These are phyloP conservation scores for Lydus trimaculatus DNA, from an alignment of 2,888 invertebrate genomes.

Conservation along the genomic window DNA sequence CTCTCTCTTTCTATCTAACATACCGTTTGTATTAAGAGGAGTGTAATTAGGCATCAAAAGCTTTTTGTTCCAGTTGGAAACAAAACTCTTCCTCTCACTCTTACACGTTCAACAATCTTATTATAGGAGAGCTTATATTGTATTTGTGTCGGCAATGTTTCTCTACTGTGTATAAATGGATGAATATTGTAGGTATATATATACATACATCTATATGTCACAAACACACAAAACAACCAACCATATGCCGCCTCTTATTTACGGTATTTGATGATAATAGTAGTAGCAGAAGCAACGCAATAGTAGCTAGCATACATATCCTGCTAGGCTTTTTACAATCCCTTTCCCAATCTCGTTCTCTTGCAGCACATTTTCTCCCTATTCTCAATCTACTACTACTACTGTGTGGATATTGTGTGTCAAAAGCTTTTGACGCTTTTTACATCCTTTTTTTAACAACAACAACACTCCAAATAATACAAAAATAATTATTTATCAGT, in stretches of 20 bases:
- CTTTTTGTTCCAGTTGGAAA: constrained; percentile 24
- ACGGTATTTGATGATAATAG: constrained; percentile 5
- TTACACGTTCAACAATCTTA: neutral
- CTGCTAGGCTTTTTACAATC: neutral
- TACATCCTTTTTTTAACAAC: no score
- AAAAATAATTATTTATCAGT: neutral
- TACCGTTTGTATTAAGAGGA: neutral
- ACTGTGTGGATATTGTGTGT: neutral
- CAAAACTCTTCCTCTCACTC: no score
- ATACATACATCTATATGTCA: neutral
- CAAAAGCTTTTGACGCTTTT: constrained; percentile 1
- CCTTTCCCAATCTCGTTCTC: neutral
- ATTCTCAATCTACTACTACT: neutral
- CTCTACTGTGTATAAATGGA: neutral
- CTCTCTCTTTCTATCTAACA: neutral
- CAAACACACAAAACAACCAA: neutral
- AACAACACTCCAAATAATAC: no score
- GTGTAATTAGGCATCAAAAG: constrained; percentile 32
- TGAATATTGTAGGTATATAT: neutral
- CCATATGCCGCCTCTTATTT: constrained; percentile 1
- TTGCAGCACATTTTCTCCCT: neutral
- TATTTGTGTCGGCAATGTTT: constrained; percentile 1
- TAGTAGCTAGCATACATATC: neutral
- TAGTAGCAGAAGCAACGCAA: no score
- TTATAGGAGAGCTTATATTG: constrained; percentile 6